These are phyloP conservation scores for Pteria penguin DNA, from an alignment of 2,888 invertebrate species.

Conservation along the genomic window DNA sequence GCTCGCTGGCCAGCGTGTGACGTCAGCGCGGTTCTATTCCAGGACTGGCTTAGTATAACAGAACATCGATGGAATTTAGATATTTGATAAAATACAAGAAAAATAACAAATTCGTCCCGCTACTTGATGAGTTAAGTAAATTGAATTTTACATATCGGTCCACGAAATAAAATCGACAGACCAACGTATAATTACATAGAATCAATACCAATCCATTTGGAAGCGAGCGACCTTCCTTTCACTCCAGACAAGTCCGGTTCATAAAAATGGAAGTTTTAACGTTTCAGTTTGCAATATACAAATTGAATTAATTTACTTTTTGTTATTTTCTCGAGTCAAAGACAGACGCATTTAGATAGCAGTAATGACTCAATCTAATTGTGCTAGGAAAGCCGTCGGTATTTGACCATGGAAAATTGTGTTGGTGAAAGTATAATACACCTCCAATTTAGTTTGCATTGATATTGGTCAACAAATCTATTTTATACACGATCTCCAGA, in stretches of 20 bases:
- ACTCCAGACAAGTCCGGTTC: background rate
- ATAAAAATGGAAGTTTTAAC: constrained; percentile 1
- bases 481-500: too few species aligned
- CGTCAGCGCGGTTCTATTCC: background rate
- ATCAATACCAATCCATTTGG: background rate
- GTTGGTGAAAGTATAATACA: background rate
- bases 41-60: background rate
- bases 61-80: background rate
- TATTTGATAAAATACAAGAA: background rate
- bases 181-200: constrained; percentile 3
- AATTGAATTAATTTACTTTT: constrained; percentile 14
- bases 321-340: background rate
- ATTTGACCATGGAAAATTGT: background rate
- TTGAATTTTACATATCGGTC: constrained; percentile 14
- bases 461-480: background rate
- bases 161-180: background rate
- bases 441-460: background rate
- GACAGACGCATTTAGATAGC: background rate
- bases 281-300: constrained; percentile 13
- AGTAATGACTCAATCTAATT: background rate
- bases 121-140: constrained; percentile 6
- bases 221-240: background rate
- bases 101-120: background rate
- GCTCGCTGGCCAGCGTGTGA: background rate
- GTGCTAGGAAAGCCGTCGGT: background rate